Evolutionary conservation across 2,888 invertebrate genomes (phyloP), one percentile per base, ranked within the genome.

Genomic region (Drosophila limbata): DNA sequence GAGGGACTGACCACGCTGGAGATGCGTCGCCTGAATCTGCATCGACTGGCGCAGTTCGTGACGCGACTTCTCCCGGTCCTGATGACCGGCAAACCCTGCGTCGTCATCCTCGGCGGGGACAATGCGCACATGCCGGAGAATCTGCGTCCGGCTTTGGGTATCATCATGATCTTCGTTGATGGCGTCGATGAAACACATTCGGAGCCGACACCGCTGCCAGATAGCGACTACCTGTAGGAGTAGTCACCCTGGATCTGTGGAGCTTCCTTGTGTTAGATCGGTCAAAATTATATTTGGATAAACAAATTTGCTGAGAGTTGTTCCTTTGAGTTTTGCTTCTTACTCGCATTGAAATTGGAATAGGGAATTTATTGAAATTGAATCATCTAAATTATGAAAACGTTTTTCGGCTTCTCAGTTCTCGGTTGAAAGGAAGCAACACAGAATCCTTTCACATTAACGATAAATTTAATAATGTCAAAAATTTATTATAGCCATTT

Each of bases 51-150:
- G 0, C 79, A 70, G 47, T 84, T 42, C 45, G 72, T 81, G 19
- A 63, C 69, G 1, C 72, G 81, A 0, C 25, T 86, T 4, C 37
- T 84, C 25, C 79, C 84, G 0, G 5, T 59, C 0, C 15, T 48
- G 4, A 11, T 53, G 8, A 50, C 65, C 1, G 75, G 66, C 0
- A 79, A 73, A 44, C 81, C 71, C 1, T 86, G 84, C 25, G 69
- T 84, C 21, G 66, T 75, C 6, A 33, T 84, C 4, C 39, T 84
- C 19, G 67, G 51, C 6, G 69, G 73, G 6, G 83, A 84, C 21
- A 84, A 84, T 51, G 51, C 55, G 0, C 83, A 84, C 47, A 86
- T 84, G 87, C 69, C 75, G 4, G 80, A 75, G 25, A 81, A 77
- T 39, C 57, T 84, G 1, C 71, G 77, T 1, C 83, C 83, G 1